Evolutionary conservation across 2,113 vertebrate genomes (phyloP).

Genomic region (Porphyrio hochstetteri): DNA sequence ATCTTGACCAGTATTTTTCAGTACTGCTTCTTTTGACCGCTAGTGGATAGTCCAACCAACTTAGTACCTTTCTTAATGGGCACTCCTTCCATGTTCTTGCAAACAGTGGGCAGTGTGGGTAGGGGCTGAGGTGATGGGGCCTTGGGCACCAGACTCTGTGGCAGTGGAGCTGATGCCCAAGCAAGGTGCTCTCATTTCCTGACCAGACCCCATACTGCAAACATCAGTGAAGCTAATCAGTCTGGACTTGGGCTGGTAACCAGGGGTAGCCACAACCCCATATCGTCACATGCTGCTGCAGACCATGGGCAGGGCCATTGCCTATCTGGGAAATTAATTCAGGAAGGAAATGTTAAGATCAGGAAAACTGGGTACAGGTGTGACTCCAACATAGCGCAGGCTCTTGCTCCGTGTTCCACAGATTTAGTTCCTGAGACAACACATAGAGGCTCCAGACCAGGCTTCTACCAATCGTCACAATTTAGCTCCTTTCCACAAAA

Average conservation of each 20-base stretch:
- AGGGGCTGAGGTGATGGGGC: neutral
- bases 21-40: neutral
- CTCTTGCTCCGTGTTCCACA: neutral
- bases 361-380: neutral
- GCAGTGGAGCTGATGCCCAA: neutral
- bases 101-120: neutral
- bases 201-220: neutral
- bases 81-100: neutral
- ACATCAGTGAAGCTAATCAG: neutral
- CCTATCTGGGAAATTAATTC: neutral
- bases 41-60: neutral
- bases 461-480: neutral
- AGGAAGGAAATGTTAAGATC: neutral
- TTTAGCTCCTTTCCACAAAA: neutral
- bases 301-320: neutral
- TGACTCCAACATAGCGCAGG: neutral
- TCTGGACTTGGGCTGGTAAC: neutral
- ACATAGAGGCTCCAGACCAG: neutral
- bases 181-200: neutral
- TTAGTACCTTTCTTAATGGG: neutral
- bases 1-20: neutral
- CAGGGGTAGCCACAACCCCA: fast-evolving
- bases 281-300: neutral
- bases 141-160: neutral
- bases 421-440: neutral